Conservation (phyloP, 2,888 invertebrate genomes). For the Chrysolina haemoptera region DNA sequence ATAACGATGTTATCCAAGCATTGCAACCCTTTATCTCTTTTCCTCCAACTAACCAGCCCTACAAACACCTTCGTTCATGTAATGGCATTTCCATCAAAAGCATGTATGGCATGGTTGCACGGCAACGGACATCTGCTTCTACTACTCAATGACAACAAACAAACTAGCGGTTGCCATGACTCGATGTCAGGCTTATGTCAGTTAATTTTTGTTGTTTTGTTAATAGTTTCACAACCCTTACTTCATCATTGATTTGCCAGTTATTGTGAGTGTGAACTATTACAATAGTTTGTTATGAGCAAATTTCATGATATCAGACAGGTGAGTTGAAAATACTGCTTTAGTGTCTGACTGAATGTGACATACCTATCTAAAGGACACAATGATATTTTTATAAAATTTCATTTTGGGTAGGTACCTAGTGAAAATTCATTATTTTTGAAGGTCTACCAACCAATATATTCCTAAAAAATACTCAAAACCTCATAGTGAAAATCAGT, state of each 20-base stretch:
- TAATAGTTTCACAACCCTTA: conserved; percentile 29
- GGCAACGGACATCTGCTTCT: conserved; percentile 34
- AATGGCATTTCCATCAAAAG: conserved; percentile 14
- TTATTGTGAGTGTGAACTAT: conserved; percentile 26
- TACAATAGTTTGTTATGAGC: conserved; percentile 41
- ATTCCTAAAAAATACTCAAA: no score
- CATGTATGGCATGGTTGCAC: conserved; percentile 38
- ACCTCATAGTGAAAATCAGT: no score
- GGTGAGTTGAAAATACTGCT: conserved; percentile 36
- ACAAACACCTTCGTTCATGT: conserved; percentile 22
- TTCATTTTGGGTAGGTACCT: no score
- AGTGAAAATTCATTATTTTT: no score
- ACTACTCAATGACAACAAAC: conserved; percentile 35
- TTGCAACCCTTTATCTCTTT: conserved; percentile 8
- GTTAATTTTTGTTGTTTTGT: conserved; percentile 39
- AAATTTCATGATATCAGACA: conserved; percentile 41
- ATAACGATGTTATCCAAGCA: conserved; percentile 2
- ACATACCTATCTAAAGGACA: no score
- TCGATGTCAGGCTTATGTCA: conserved; percentile 30
- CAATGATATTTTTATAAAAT: no score
- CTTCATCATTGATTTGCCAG: conserved; percentile 32
- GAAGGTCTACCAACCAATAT: no score
- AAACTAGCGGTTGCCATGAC: conserved; percentile 43
- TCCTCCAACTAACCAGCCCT: neutral
- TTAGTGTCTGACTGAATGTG: neutral